Conservation (phyloP, 2,888 invertebrate genomes). For the Platycheirus albimanus region DNA sequence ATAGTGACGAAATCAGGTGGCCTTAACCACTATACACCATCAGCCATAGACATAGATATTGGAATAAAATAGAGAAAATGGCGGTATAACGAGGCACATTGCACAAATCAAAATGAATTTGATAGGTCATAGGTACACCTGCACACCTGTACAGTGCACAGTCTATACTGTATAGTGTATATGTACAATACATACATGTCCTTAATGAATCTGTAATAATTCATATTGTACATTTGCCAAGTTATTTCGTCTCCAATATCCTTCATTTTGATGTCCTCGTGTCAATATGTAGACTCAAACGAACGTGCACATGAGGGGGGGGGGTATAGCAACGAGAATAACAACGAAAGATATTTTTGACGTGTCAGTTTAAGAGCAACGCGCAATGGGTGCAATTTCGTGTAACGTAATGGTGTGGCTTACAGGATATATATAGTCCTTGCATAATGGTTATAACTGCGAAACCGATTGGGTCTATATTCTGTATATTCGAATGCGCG, state of each 20-base stretch:
- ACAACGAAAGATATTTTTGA: constrained; percentile 1
- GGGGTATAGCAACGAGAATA: background rate
- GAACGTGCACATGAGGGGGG: background rate
- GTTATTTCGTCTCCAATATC: constrained; percentile 46
- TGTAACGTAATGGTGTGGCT: background rate
- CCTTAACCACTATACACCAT: no score
- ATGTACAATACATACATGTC: no score
- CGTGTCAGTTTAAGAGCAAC: constrained; percentile 4
- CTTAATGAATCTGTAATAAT: constrained; percentile 63
- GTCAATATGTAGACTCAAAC: background rate
- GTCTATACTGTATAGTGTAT: no score
- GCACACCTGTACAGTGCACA: no score
- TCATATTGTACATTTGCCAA: constrained; percentile 69
- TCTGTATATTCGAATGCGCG: no score
- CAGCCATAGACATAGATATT: background rate
- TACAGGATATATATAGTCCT: background rate
- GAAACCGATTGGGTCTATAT: background rate
- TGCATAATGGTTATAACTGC: constrained; percentile 1
- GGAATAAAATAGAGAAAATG: background rate
- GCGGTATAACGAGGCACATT: no score
- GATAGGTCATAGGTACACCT: constrained; percentile 36
- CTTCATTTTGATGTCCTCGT: constrained; percentile 8
- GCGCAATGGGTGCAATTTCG: constrained; percentile 1
- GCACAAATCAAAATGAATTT: constrained; percentile 65
- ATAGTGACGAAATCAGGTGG: background rate